Evolutionary conservation across 2,113 vertebrate species (phyloP), one percentile per base, ranked within the genome.

Genomic region (Anolis sagrei): DNA sequence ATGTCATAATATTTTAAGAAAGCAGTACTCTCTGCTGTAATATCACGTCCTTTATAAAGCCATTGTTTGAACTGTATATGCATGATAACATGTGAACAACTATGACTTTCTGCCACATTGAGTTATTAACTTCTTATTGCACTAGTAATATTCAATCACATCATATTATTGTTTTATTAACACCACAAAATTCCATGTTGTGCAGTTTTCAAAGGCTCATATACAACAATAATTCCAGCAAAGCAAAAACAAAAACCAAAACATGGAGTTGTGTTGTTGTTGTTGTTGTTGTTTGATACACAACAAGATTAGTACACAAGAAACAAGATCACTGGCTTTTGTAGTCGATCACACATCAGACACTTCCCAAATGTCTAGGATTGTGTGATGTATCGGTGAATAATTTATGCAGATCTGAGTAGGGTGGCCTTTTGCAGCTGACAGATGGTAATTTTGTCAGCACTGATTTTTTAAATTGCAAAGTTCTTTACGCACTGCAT

Each of bases 1-100:
- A 90, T 0, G 0, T 93, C 79, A 86, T 69, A 86, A 29, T 4
- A 3, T 90, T 92, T 90, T 87, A 77, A 39, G 87, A 69, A 90
- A 87, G 23, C 75, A 79, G 3, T 80, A 58, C 27, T 79, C 44
- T 29, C 74, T 82, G 11, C 83, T 88, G 83, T 91, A 88, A 92
- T 90, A 77, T 27, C 34, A 86, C 75, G 76, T 70, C 68, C 61
- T 94, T 86, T 90, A 62, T 87, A 92, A 76, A 77, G n/a, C 5
- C 75, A 25, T 34, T 80, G 49, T 84, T 90, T 87, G 81, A 85
- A 79, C 23, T 0, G 0, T 34, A 39, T 36, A 2, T 3, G 73
- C 70, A 89, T 82, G 83, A 89, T 86, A 85, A 81, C 68, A 92
- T 84, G 19, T 91, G 91, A 93, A 84, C 68, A 79, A 36, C 77